Evolutionary conservation across 2,113 vertebrate species (phyloP), one percentile per base, ranked within the genome.

Genomic region (Stomatorhinus ivindoensis): DNA sequence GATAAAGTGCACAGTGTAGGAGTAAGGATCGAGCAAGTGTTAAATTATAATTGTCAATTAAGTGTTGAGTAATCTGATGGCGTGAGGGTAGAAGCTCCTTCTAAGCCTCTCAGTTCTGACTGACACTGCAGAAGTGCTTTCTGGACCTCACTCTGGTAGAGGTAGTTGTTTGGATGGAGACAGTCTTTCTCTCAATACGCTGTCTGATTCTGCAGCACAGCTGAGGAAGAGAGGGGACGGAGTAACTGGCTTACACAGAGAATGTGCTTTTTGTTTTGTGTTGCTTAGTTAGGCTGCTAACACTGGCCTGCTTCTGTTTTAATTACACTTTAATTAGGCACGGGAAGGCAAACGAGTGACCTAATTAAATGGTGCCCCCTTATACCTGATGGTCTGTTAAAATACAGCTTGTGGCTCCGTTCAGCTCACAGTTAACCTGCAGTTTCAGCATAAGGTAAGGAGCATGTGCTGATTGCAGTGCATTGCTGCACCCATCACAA

Each of bases 321-420:
- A 89, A 58, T 83, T 9, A 35, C 82, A 47, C 51, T 86, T 85
- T 61, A 85, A 86, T 89, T 89, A 86, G 65, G 4, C 24, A 4
- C 48, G 2, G 88, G 10, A 61, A 47, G 44, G 82, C 31, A 4
- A 85, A 69, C 65, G 55, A 13, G 83, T 65, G 61, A 44, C 21
- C n/a, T 58, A 44, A 84, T 58, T 84, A 83, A 83, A 4, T 50
- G 11, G 80, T 51, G 58, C 51, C 24, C 24, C 47, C 51, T 17
- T n/a, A 31, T 86, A 50, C 84, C n/a, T 31, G 84, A 27, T 51
- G 46, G 39, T 83, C 44, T 21, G 35, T 39, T 19, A 19, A 9
- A 83, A 51, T 89, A 42, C 31, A 35, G 53, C 44, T n/a, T 82
- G 39, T 27, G 10, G 50, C 82, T 50, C 58, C 44, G 11, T 86